Conservation (phyloP, 2,888 invertebrate species). For the Pristionchus entomophagus region DNA sequence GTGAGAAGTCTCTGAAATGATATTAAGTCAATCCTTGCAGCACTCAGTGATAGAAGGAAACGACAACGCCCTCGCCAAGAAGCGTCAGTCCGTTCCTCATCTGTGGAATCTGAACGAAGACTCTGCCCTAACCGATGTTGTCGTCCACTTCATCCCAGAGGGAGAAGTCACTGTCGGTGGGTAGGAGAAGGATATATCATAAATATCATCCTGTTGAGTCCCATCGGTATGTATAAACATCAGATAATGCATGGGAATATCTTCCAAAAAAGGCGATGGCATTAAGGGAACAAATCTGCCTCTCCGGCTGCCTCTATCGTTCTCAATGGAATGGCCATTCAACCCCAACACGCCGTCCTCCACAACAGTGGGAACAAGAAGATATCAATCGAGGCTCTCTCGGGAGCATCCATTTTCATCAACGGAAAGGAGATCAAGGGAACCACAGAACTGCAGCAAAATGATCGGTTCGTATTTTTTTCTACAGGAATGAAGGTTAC, state of each 20-base stretch:
- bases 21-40: neutral
- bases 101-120: slow-evolving; percentile 81
- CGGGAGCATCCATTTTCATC: slow-evolving; percentile 78
- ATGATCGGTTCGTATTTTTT: slow-evolving; percentile 78
- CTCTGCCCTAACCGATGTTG: slow-evolving; percentile 79
- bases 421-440: slow-evolving; percentile 79
- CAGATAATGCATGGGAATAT: neutral
- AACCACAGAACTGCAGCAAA: slow-evolving; percentile 78
- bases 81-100: slow-evolving; percentile 78
- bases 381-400: slow-evolving; percentile 42
- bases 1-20: neutral
- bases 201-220: no score
- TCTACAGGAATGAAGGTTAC: neutral
- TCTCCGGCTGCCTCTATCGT: slow-evolving; percentile 77
- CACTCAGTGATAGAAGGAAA: neutral
- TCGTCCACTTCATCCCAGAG: slow-evolving; percentile 79
- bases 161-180: slow-evolving; percentile 75
- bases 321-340: slow-evolving; percentile 79
- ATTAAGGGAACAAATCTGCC: slow-evolving; percentile 75
- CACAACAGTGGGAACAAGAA: slow-evolving; percentile 57
- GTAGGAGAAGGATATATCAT: neutral
- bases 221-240: neutral
- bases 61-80: slow-evolving; percentile 57
- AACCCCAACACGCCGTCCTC: slow-evolving; percentile 79
- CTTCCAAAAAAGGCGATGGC: no score